These are phyloP conservation scores for Hucho hucho DNA, from an alignment of 2,113 vertebrate species.

Conservation along the genomic window DNA sequence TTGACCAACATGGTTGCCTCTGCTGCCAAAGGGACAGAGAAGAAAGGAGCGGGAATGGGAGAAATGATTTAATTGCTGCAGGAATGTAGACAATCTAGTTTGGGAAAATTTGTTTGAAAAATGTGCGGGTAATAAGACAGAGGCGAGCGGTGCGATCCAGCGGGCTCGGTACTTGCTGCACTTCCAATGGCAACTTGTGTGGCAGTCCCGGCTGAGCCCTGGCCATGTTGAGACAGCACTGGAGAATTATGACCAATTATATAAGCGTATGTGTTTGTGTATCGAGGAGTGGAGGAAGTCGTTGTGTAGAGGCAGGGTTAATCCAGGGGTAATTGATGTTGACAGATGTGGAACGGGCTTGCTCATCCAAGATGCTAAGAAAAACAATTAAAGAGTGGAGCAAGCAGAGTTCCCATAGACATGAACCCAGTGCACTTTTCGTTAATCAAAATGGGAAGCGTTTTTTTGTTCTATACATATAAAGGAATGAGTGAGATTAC, in stretches of 20 bases:
- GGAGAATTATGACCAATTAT: constrained; percentile 30
- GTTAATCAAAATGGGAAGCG: constrained; percentile 23
- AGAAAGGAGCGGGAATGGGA: constrained; percentile 62
- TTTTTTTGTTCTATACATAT: constrained; percentile 15
- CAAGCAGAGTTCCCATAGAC: constrained; percentile 34
- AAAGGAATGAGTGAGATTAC: not conserved
- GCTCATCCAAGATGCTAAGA: constrained; percentile 46
- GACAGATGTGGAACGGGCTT: constrained; percentile 55
- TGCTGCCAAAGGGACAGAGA: constrained; percentile 63
- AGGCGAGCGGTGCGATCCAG: constrained; percentile 54
- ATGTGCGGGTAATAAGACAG: constrained; percentile 58
- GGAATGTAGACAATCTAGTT: constrained; percentile 58
- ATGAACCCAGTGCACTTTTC: constrained; percentile 35
- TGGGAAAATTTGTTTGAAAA: constrained; percentile 55
- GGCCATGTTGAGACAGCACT: constrained; percentile 40
- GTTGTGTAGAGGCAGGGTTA: constrained; percentile 46
- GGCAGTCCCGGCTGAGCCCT: constrained; percentile 39
- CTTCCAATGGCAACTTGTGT: constrained; percentile 57
- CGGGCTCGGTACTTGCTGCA: constrained; percentile 26
- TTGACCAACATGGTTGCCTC: constrained; percentile 66
- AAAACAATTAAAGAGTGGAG: constrained; percentile 51
- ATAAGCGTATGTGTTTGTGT: constrained; percentile 38
- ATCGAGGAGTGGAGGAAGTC: constrained; percentile 35
- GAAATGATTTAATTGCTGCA: constrained; percentile 73
- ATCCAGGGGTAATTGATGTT: constrained; percentile 52